Evolutionary conservation across 2,888 invertebrate genomes (phyloP).

Genomic region (Spatulosminthurus flaviceps): DNA sequence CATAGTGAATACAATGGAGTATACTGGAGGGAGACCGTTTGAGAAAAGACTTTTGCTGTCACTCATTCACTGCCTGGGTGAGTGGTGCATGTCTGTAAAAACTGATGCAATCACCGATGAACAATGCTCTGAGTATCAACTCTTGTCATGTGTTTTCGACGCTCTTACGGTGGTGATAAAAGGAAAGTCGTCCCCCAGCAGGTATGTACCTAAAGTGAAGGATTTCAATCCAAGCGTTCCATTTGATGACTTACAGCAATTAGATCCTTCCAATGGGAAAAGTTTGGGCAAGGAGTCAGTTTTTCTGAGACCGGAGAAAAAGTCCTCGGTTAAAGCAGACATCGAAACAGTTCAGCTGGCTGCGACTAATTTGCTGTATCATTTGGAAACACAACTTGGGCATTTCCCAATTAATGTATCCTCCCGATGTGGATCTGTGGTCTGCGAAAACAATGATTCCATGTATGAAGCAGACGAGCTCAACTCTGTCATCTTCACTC

Average conservation of each 20-base stretch:
- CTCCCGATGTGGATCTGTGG: constrained; percentile 85
- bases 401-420: constrained; percentile 92
- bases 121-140: constrained; percentile 47
- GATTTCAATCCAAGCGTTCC: constrained; percentile 80
- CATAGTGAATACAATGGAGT: constrained; percentile 32
- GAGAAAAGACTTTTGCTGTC: constrained; percentile 79
- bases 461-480: constrained; percentile 76
- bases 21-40: constrained; percentile 40
- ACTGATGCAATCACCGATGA: constrained; percentile 57
- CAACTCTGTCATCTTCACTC: constrained; percentile 80
- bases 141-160: constrained; percentile 78
- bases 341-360: constrained; percentile 71
- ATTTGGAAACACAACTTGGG: constrained; percentile 89
- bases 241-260: constrained; percentile 72
- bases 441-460: constrained; percentile 92
- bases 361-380: constrained; percentile 79
- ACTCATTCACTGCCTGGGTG: constrained; percentile 86
- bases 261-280: constrained; percentile 27
- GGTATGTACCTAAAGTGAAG: constrained; percentile 66
- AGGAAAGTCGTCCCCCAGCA: constrained; percentile 52
- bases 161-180: constrained; percentile 65
- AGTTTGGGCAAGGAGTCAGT: constrained; percentile 56
- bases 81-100: constrained; percentile 88
- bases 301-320: constrained; percentile 53
- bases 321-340: constrained; percentile 53